phyloP scores from a whole-genome alignment of 64 coral and sea anemone species.

The Pachyseris speciosa region DNA sequence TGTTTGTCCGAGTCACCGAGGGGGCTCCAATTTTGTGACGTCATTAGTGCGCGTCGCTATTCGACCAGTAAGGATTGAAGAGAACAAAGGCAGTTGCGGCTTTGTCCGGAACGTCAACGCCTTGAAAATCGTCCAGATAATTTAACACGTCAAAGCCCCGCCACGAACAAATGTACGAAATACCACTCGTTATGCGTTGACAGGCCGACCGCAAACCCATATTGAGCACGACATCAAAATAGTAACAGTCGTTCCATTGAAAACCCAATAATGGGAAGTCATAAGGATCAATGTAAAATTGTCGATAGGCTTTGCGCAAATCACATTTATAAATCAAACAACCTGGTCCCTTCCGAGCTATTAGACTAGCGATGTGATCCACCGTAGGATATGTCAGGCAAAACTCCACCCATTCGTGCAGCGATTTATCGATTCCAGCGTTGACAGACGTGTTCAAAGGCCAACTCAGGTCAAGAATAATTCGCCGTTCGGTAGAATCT shows the following conservation, averaged over 20 bases:
- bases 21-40: no score
- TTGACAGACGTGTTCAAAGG: slow-evolving; percentile 39
- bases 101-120: slow-evolving; percentile 20
- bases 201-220: slow-evolving; percentile 54
- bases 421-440: background rate
- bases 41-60: no score
- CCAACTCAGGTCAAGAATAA: slow-evolving; percentile 54
- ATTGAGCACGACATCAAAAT: slow-evolving; percentile 47
- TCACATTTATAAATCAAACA: slow-evolving; percentile 50
- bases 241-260: slow-evolving; percentile 10
- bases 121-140: slow-evolving; percentile 62
- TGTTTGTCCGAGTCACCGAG: no score
- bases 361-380: background rate
- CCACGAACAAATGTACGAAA: slow-evolving; percentile 34
- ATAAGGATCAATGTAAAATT: slow-evolving; percentile 29
- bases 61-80: slow-evolving; percentile 13
- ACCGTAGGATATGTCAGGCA: slow-evolving; percentile 27
- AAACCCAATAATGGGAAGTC: slow-evolving; percentile 43
- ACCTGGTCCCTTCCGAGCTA: background rate
- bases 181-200: slow-evolving; percentile 35
- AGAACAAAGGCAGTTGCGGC: slow-evolving; percentile 19
- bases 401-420: slow-evolving; percentile 15
- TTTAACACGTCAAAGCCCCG: slow-evolving; percentile 45
- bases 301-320: slow-evolving; percentile 25
- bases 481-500: slow-evolving; percentile 7